Evolutionary conservation across 2,797 vertebrate species (phyloP).

Genomic region (Phataginus tetradactyla): DNA sequence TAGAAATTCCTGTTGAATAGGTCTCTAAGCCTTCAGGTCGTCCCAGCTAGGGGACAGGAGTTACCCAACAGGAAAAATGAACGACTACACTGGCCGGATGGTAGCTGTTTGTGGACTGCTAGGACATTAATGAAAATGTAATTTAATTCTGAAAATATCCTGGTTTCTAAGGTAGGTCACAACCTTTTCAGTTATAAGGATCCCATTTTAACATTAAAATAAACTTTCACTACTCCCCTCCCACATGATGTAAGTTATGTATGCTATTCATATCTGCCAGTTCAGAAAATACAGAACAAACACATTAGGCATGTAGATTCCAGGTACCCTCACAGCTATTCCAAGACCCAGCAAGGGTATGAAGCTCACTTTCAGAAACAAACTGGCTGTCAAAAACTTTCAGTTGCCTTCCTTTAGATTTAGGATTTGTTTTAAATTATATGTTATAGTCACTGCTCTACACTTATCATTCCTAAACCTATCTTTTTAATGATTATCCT

Average conservation of each 20-base stretch:
- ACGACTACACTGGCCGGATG: not conserved
- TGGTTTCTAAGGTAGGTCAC: not conserved
- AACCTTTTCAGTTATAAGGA: not conserved
- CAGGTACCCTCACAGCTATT: not conserved
- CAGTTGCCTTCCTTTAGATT: not conserved
- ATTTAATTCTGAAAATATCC: constrained; percentile 22
- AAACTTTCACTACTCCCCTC: not conserved
- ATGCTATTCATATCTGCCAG: not conserved
- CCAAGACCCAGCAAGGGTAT: not conserved
- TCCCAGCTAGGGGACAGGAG: not conserved
- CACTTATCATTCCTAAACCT: too few species aligned
- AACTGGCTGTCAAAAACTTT: not conserved
- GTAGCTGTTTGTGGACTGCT: not conserved
- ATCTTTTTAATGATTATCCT: too few species aligned
- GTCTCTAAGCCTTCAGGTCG: not conserved
- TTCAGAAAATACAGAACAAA: constrained; percentile 6
- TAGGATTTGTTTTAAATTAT: not conserved
- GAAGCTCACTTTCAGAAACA: not conserved
- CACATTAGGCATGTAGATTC: not conserved
- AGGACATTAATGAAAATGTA: not conserved
- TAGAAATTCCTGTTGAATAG: not conserved
- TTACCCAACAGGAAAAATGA: not conserved
- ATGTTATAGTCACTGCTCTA: too few species aligned
- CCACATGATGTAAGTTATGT: not conserved
- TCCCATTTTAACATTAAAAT: not conserved